These are phyloP conservation scores for Pantherophis guttatus DNA, from an alignment of 2,113 vertebrate species.

Conservation along the genomic window DNA sequence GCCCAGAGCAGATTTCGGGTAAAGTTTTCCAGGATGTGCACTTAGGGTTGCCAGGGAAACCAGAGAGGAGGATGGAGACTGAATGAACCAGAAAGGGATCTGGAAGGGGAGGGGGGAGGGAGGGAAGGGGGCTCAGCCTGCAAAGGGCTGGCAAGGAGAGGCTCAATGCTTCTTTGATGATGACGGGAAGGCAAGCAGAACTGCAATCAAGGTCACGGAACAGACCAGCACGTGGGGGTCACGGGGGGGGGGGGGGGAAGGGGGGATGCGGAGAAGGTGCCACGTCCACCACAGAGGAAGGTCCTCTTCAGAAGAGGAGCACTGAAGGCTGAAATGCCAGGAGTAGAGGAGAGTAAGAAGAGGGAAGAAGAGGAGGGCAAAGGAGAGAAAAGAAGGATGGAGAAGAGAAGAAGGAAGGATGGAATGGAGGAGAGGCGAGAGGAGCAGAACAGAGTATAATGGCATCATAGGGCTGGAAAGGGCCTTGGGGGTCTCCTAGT, in stretches of 20 bases:
- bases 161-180: background rate
- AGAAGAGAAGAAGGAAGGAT: background rate
- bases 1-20: conserved; percentile 79
- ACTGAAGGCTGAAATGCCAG: background rate
- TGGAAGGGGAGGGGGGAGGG: background rate
- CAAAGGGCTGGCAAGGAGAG: background rate
- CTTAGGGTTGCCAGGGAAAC: conserved; percentile 76
- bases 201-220: conserved; percentile 18
- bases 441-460: background rate
- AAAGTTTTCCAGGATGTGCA: conserved; percentile 82
- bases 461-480: background rate
- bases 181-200: background rate
- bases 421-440: background rate
- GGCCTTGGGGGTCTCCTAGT: too few species aligned
- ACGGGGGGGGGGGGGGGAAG: background rate
- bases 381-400: background rate
- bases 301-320: too few species aligned
- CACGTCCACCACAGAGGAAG: background rate
- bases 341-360: too few species aligned
- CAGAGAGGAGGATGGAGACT: conserved; percentile 55
- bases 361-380: too few species aligned
- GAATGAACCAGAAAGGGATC: conserved; percentile 50
- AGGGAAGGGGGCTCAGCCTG: conserved; percentile 18
- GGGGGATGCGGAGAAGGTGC: background rate
- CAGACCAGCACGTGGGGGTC: background rate